Percentiles rank a stretch among this genome's conserved stretches.
Conservation (phyloP, 2,113 vertebrate genomes). For the Takifugu bimaculatus region DNA sequence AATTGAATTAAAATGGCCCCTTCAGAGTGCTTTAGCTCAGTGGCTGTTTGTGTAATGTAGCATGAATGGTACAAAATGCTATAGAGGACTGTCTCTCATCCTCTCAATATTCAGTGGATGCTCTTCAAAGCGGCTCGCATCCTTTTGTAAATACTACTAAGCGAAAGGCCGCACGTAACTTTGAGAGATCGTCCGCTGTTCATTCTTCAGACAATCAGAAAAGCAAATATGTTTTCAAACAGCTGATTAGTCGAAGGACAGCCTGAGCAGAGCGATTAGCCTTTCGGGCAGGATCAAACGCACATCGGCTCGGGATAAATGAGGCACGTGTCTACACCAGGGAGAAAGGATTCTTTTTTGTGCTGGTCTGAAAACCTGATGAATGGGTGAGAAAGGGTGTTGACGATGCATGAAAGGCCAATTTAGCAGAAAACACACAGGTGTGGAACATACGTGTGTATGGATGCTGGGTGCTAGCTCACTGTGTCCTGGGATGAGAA, state of each 20-base stretch:
- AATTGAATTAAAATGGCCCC: conserved; percentile 45
- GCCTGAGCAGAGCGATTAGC: conserved; percentile 31
- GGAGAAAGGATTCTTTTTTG: neutral
- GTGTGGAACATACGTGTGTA: too few species aligned
- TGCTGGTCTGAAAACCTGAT: neutral
- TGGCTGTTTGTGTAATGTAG: conserved; percentile 62
- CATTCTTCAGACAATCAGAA: conserved; percentile 15
- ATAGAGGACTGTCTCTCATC: conserved; percentile 47
- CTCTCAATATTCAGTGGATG: conserved; percentile 29
- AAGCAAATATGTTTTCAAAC: conserved; percentile 16
- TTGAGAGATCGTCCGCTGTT: conserved; percentile 26
- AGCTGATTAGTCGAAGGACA: conserved; percentile 20
- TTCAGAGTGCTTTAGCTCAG: conserved; percentile 39
- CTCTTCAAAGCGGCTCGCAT: conserved; percentile 36
- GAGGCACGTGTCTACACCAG: conserved; percentile 1
- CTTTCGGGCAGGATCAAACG: conserved; percentile 9
- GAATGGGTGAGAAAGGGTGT: neutral
- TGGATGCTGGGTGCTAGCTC: too few species aligned
- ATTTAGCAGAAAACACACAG: too few species aligned
- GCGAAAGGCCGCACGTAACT: conserved; percentile 14
- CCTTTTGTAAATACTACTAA: conserved; percentile 20
- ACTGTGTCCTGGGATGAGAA: too few species aligned
- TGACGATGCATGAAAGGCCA: neutral
- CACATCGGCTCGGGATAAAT: conserved; percentile 17
- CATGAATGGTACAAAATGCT: conserved; percentile 62